Conservation (phyloP, 2,797 vertebrate species). For the Pseudocheirus occidentalis region DNA sequence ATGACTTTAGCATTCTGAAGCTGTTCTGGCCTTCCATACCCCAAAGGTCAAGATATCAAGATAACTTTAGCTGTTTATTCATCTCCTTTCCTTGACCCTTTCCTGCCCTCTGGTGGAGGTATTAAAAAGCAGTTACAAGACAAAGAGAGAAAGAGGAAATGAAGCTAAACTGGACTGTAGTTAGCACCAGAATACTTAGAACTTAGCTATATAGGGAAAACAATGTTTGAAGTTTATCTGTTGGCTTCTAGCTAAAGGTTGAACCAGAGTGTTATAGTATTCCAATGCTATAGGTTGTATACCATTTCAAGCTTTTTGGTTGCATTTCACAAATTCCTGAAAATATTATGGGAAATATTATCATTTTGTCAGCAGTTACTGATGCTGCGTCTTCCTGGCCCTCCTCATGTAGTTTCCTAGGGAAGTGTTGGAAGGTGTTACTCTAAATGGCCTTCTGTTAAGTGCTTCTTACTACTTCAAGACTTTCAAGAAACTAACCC, state of each 20-base stretch:
- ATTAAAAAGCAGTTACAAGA: background rate
- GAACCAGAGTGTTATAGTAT: background rate
- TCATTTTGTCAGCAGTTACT: background rate
- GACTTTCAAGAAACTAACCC: background rate
- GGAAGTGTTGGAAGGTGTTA: background rate
- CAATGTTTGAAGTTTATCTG: background rate
- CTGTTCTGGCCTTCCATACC: background rate
- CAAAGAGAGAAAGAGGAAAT: background rate
- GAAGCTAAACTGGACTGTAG: background rate
- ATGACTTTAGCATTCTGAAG: background rate
- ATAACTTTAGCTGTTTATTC: background rate
- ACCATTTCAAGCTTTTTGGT: background rate
- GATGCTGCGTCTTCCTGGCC: background rate
- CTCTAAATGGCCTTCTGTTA: background rate
- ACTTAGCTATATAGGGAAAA: background rate
- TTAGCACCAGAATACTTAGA: background rate
- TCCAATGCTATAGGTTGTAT: background rate
- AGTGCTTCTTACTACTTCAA: background rate
- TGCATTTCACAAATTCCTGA: background rate
- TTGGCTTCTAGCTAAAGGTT: background rate
- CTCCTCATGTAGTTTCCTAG: background rate
- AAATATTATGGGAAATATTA: background rate
- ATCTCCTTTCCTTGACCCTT: background rate
- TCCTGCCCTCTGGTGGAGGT: background rate
- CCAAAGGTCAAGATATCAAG: background rate